Conservation (phyloP, 2,888 invertebrate species). For the Microctonus hyperodae region DNA sequence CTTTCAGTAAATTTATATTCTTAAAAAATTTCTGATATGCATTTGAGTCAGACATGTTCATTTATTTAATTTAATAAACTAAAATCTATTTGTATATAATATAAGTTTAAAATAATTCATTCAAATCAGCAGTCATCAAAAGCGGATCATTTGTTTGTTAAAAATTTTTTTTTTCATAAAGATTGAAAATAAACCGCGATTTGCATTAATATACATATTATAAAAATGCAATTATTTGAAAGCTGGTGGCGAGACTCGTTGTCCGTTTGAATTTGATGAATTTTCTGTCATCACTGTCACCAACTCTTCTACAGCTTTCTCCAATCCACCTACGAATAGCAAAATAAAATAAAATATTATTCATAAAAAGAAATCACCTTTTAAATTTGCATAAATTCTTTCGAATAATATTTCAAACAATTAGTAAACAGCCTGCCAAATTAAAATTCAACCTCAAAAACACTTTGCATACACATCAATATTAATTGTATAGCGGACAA, state of each 20-base stretch:
- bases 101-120: conserved; percentile 16
- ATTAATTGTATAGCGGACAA: conserved; percentile 7
- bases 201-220: background rate
- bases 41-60: conserved; percentile 60
- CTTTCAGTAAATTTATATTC: background rate
- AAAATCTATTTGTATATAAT: conserved; percentile 32
- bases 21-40: conserved; percentile 57
- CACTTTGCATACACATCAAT: background rate
- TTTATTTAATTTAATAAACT: conserved; percentile 49
- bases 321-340: conserved; percentile 77
- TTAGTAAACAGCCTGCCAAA: no score
- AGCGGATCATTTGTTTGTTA: conserved; percentile 20
- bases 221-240: conserved; percentile 50
- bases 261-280: conserved; percentile 53
- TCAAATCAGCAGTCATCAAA: background rate
- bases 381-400: background rate
- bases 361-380: background rate
- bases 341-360: conserved; percentile 2
- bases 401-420: background rate
- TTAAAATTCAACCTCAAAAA: no score
- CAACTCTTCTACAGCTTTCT: conserved; percentile 85
- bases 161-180: conserved; percentile 16
- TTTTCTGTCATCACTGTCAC: conserved; percentile 91
- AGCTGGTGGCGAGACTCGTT: conserved; percentile 56
- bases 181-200: background rate